Evolutionary conservation across 2,797 vertebrate genomes (phyloP).

Genomic region (Lagorchestes hirsutus): DNA sequence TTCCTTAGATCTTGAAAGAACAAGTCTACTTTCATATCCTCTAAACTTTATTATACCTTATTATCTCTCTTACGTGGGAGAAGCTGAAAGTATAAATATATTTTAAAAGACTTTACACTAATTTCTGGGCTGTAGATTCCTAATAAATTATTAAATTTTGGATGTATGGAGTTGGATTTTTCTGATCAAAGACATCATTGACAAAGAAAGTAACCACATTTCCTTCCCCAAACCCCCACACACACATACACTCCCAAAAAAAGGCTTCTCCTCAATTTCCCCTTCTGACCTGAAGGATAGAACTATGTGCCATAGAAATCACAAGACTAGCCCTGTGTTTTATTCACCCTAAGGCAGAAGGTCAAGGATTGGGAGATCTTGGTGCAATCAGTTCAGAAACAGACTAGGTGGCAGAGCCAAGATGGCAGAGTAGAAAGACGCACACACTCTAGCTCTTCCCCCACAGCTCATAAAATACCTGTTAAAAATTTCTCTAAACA

Average conservation of each 20-base stretch:
- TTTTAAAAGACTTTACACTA: not conserved
- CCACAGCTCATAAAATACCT: too few relatives aligned
- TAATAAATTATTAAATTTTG: not conserved
- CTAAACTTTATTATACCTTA: not conserved
- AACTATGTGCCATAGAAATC: not conserved
- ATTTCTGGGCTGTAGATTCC: not conserved
- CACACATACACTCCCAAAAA: not conserved
- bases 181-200: not conserved
- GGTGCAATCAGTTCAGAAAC: not conserved
- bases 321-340: not conserved
- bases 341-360: not conserved
- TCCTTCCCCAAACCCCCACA: not conserved
- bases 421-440: too few relatives aligned
- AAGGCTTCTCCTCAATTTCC: not conserved
- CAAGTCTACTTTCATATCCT: not conserved
- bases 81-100: not conserved
- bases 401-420: not conserved
- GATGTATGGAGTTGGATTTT: not conserved
- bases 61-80: not conserved
- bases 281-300: not conserved
- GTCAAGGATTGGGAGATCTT: not conserved
- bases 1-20: not conserved
- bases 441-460: too few relatives aligned
- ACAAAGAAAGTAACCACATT: not conserved
- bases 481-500: too few relatives aligned